Conservation (phyloP, 2,888 invertebrate genomes). For the Dasypogon diadema region DNA sequence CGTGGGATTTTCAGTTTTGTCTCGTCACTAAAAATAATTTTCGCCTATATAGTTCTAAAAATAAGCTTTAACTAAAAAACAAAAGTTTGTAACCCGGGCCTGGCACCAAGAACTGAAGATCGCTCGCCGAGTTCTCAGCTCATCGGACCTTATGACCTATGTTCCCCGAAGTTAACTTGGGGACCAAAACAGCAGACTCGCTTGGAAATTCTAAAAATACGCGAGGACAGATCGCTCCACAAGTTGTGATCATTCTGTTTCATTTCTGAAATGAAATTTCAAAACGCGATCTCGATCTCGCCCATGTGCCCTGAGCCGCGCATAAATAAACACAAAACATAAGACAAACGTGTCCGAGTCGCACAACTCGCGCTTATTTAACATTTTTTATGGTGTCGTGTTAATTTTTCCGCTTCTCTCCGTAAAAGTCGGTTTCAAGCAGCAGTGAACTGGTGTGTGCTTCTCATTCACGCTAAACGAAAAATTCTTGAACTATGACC, state of each 20-base stretch:
- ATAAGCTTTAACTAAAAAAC: slow-evolving; percentile 27
- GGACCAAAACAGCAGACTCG: slow-evolving; percentile 32
- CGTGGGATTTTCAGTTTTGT: slow-evolving; percentile 8
- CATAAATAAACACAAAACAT: slow-evolving; percentile 39
- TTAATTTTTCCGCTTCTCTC: neutral
- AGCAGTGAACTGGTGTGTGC: neutral
- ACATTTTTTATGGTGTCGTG: neutral
- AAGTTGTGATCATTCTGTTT: neutral
- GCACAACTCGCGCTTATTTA: neutral
- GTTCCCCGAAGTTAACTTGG: slow-evolving; percentile 37
- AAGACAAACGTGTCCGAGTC: slow-evolving; percentile 3
- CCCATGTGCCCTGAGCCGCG: slow-evolving; percentile 23
- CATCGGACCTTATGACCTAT: slow-evolving; percentile 54
- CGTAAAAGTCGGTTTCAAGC: neutral
- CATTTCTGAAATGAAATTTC: slow-evolving; percentile 6
- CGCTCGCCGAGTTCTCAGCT: neutral
- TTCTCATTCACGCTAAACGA: slow-evolving; percentile 19
- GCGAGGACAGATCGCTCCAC: slow-evolving; percentile 29
- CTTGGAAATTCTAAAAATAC: slow-evolving; percentile 50
- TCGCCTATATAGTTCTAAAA: slow-evolving; percentile 27
- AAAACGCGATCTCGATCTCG: slow-evolving; percentile 31
- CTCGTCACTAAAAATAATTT: slow-evolving; percentile 44
- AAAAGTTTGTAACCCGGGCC: slow-evolving; percentile 40
- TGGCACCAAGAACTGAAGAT: neutral
- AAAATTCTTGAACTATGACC: slow-evolving; percentile 68